Evolutionary conservation across 2,888 invertebrate genomes (phyloP).

Genomic region (Cataglyphis altisquamis): DNA sequence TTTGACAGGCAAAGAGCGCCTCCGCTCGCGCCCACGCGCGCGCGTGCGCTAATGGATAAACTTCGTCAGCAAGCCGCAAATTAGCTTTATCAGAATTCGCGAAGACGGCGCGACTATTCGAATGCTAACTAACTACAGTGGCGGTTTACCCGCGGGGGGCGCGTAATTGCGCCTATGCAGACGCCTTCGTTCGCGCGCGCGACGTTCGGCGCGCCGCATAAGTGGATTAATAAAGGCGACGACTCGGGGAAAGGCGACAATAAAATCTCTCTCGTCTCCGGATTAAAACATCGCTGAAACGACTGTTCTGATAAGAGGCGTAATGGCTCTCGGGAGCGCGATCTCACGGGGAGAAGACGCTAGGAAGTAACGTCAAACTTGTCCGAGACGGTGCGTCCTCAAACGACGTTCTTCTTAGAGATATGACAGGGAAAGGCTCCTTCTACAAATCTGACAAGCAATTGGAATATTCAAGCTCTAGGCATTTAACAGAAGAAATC

Average conservation of each 20-base stretch:
- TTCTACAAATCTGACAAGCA: background rate
- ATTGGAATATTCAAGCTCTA: background rate
- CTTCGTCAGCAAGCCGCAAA: slow-evolving; percentile 50
- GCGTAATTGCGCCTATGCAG: slow-evolving; percentile 64
- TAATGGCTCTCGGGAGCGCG: slow-evolving; percentile 53
- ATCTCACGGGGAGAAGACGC: slow-evolving; percentile 26
- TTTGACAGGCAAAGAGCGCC: slow-evolving; percentile 36
- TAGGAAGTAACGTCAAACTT: slow-evolving; percentile 8
- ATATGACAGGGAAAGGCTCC: background rate
- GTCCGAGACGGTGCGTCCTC: slow-evolving; percentile 13
- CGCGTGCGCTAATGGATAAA: slow-evolving; percentile 50
- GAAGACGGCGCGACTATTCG: slow-evolving; percentile 57
- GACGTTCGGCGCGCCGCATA: slow-evolving; percentile 39
- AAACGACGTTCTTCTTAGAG: slow-evolving; percentile 20
- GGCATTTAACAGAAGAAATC: background rate
- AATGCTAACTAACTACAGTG: slow-evolving; percentile 63
- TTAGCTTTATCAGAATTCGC: slow-evolving; percentile 55
- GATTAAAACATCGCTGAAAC: slow-evolving; percentile 22
- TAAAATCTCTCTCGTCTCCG: slow-evolving; percentile 60
- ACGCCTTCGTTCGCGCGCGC: slow-evolving; percentile 44
- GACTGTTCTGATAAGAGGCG: slow-evolving; percentile 50
- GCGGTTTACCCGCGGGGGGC: slow-evolving; percentile 38
- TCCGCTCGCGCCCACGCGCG: background rate
- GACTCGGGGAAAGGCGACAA: slow-evolving; percentile 41
- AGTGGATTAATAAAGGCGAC: slow-evolving; percentile 61